These are phyloP conservation scores for Climacteris rufus DNA, from an alignment of 2,113 vertebrate genomes.

Conservation along the genomic window DNA sequence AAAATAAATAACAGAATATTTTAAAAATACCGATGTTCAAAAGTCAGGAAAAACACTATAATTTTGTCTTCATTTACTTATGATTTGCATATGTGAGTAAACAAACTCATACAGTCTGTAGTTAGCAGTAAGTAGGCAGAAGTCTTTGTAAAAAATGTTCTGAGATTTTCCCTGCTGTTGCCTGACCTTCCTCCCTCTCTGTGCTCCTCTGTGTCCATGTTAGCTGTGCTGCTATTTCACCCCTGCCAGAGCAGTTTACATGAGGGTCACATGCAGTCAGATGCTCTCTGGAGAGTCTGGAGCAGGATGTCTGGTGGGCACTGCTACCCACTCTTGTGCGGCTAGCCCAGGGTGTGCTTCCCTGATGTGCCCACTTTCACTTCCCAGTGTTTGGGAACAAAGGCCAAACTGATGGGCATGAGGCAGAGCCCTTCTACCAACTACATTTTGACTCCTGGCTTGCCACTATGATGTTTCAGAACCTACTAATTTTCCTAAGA, in stretches of 20 bases:
- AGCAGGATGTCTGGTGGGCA: too few relatives aligned
- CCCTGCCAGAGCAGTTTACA: rapidly evolving
- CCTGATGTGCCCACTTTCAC: rapidly evolving
- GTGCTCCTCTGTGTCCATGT: neutral
- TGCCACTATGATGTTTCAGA: neutral
- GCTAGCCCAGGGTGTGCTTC: neutral
- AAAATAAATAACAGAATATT: neutral
- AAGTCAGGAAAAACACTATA: neutral
- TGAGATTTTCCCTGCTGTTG: neutral
- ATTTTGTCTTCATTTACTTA: neutral
- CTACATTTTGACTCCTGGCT: neutral
- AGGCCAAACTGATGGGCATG: neutral
- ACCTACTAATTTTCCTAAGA: neutral
- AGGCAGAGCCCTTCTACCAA: neutral
- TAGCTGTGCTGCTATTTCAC: neutral
- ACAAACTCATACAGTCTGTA: neutral
- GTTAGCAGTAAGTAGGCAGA: neutral
- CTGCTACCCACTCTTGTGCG: too few relatives aligned
- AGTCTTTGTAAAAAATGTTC: neutral
- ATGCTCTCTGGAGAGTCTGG: neutral
- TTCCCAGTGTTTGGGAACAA: neutral
- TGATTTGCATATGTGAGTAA: neutral
- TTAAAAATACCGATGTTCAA: neutral
- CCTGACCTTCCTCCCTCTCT: neutral
- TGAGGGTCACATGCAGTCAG: rapidly evolving